Percentiles rank a stretch among this genome's conserved stretches.
These are phyloP conservation scores for Brachycybe producta DNA, from an alignment of 2,888 invertebrate genomes.

Conservation along the genomic window DNA sequence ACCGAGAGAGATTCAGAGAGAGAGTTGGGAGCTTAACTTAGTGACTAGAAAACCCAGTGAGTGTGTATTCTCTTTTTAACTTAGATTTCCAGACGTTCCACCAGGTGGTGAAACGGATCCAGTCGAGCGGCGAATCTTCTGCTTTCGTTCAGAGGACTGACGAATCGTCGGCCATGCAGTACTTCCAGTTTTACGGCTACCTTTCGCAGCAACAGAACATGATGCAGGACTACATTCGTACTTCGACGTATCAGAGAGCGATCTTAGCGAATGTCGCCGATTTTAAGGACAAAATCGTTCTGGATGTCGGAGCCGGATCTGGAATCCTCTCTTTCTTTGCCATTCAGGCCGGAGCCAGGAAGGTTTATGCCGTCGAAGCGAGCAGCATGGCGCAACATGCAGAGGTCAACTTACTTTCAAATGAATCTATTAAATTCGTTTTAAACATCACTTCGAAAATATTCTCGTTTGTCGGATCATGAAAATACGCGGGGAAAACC, in stretches of 20 bases:
- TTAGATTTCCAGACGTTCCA: conserved; percentile 50
- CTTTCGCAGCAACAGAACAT: conserved; percentile 99
- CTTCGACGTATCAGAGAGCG: conserved; percentile 95
- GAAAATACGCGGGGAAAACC: not conserved
- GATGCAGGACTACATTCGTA: conserved; percentile 99
- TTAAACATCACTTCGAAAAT: too few species aligned
- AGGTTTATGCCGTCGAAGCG: conserved; percentile 98
- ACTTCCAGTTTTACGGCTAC: conserved; percentile 99
- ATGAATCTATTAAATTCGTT: too few species aligned
- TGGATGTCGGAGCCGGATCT: conserved; percentile 97
- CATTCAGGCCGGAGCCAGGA: conserved; percentile 88
- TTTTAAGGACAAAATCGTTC: conserved; percentile 64
- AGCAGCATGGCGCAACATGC: conserved; percentile 97
- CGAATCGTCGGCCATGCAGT: conserved; percentile 95
- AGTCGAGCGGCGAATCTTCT: conserved; percentile 58
- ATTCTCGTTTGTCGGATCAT: too few species aligned
- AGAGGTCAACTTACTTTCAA: conserved; percentile 45
- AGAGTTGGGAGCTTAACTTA: too few species aligned
- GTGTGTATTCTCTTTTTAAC: too few species aligned
- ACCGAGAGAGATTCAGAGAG: too few species aligned
- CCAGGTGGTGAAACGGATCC: conserved; percentile 56
- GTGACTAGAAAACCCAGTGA: too few species aligned
- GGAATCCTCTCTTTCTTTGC: conserved; percentile 98
- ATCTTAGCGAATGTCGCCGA: conserved; percentile 85
- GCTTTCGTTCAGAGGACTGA: conserved; percentile 93